Conservation (phyloP, 2,797 vertebrate genomes). For the Sebastes matsubarae region DNA sequence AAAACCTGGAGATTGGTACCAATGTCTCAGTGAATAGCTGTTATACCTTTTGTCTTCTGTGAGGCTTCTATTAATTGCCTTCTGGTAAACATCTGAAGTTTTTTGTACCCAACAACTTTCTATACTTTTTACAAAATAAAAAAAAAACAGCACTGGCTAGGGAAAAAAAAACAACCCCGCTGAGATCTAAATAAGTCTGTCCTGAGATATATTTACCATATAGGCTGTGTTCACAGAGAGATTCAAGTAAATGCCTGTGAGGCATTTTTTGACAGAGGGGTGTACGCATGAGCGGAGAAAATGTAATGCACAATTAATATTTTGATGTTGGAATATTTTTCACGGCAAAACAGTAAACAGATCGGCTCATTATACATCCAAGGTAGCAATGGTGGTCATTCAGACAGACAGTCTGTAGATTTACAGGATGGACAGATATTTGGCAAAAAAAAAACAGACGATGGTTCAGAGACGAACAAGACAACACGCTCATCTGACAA, state of each 20-base stretch:
- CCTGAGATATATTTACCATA: background rate
- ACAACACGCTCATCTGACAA: too few relatives aligned
- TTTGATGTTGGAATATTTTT: too few relatives aligned
- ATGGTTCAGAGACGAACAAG: too few relatives aligned
- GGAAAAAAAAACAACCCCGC: background rate
- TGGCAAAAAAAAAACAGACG: too few relatives aligned
- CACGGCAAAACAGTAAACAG: too few relatives aligned
- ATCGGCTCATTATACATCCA: too few relatives aligned
- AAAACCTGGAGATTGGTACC: background rate
- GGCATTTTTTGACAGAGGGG: background rate
- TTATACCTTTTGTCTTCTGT: background rate
- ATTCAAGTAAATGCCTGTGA: background rate
- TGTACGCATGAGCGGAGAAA: too few relatives aligned
- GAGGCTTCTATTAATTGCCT: background rate
- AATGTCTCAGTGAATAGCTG: constrained; percentile 2
- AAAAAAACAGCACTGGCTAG: background rate
- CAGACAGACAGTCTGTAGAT: too few relatives aligned
- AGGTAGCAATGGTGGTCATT: too few relatives aligned
- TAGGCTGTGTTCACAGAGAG: background rate
- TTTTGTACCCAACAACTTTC: background rate
- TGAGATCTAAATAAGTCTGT: too few relatives aligned
- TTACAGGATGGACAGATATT: too few relatives aligned
- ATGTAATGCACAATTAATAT: too few relatives aligned
- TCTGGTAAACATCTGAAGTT: background rate
- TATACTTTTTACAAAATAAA: background rate